Conservation (phyloP, 2,888 invertebrate species). For the Eucera pruinosa region DNA sequence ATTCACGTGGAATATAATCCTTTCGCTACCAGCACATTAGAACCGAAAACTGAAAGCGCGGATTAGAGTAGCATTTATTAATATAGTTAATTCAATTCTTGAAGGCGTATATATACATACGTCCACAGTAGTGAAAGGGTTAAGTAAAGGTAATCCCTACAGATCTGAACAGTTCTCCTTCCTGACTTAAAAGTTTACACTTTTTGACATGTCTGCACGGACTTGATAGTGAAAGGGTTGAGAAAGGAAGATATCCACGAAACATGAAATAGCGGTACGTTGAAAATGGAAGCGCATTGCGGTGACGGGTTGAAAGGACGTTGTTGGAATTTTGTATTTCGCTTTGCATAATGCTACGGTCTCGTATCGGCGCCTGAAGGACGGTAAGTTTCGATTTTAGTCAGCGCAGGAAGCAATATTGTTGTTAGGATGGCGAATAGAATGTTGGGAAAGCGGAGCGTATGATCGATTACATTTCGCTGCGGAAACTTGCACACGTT, state of each 20-base stretch:
- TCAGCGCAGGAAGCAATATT: not conserved
- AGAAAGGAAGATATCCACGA: not conserved
- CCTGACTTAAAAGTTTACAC: too few relatives aligned
- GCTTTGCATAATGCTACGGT: not conserved
- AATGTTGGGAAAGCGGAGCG: not conserved
- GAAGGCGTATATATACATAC: too few relatives aligned
- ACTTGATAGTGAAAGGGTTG: too few relatives aligned
- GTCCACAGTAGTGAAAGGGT: too few relatives aligned
- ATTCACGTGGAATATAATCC: too few relatives aligned
- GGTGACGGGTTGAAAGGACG: not conserved
- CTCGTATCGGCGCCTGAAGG: not conserved
- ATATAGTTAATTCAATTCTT: too few relatives aligned
- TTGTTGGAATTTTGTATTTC: not conserved
- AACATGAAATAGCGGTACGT: not conserved
- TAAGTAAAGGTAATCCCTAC: too few relatives aligned
- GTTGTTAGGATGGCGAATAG: not conserved
- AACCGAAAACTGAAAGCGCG: too few relatives aligned
- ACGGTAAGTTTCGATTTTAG: constrained; percentile 7
- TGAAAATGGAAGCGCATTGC: not conserved
- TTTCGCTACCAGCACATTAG: too few relatives aligned
- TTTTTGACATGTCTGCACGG: too few relatives aligned
- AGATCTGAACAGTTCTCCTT: too few relatives aligned
- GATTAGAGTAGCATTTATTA: too few relatives aligned
- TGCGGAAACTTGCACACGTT: not conserved
- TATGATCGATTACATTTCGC: not conserved